Conservation (phyloP, 2,888 invertebrate species). For the Drosophila prostipennis region DNA sequence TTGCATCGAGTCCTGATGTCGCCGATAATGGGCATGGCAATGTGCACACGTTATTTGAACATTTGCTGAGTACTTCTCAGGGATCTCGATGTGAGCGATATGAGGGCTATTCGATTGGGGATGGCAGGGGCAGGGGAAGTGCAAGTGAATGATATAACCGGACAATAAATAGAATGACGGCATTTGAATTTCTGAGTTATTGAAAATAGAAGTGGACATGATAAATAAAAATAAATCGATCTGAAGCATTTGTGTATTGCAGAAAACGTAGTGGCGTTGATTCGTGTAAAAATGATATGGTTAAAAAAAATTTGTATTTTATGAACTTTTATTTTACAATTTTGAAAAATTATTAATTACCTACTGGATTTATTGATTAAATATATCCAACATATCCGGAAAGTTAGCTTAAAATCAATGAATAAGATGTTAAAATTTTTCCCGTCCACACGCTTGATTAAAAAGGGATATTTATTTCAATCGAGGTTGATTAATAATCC, state of each 20-base stretch:
- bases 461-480: conserved; percentile 1
- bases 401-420: too few relatives aligned
- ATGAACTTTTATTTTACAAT: too few relatives aligned
- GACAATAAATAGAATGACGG: background rate
- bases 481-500: conserved; percentile 4
- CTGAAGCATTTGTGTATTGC: background rate
- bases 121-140: background rate
- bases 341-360: too few relatives aligned
- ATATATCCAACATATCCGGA: too few relatives aligned
- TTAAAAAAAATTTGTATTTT: too few relatives aligned
- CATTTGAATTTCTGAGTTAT: conserved; percentile 11
- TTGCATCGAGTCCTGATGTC: conserved; percentile 50
- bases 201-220: background rate
- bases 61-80: conserved; percentile 58
- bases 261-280: background rate
- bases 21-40: conserved; percentile 75
- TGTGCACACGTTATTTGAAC: conserved; percentile 74
- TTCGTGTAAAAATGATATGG: too few relatives aligned
- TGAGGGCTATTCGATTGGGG: conserved; percentile 32
- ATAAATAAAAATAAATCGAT: background rate
- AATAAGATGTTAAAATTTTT: too few relatives aligned
- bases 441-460: too few relatives aligned
- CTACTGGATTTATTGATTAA: too few relatives aligned
- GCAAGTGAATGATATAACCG: conserved; percentile 7
- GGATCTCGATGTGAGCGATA: conserved; percentile 42